Conservation (phyloP, 2,113 vertebrate genomes). For the Cyprinodon variegatus region DNA sequence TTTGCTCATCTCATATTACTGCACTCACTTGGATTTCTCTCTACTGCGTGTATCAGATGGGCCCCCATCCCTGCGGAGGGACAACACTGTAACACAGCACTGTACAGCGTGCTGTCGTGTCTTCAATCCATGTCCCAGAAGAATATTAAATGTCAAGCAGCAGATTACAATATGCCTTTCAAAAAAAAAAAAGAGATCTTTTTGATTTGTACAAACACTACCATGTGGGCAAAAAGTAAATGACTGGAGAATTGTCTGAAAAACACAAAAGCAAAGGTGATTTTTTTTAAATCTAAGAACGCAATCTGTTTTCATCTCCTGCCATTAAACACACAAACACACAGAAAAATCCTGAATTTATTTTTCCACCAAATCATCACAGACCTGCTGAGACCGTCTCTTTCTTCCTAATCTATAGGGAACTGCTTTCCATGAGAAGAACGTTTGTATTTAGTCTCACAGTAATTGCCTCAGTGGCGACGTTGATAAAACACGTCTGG, state of each 20-base stretch:
- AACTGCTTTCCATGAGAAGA: slow-evolving; percentile 19
- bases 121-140: slow-evolving; percentile 70
- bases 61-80: slow-evolving; percentile 66
- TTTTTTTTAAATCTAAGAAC: background rate
- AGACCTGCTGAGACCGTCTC: background rate
- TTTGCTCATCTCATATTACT: slow-evolving; percentile 72
- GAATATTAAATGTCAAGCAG: slow-evolving; percentile 74
- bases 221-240: background rate
- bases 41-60: slow-evolving; percentile 73
- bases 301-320: background rate
- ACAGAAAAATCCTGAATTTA: background rate
- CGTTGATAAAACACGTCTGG: slow-evolving; percentile 68
- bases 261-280: background rate
- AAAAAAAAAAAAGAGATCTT: slow-evolving; percentile 25
- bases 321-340: background rate
- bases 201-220: slow-evolving; percentile 14
- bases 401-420: background rate
- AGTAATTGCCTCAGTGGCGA: slow-evolving; percentile 62
- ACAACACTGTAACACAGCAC: slow-evolving; percentile 74
- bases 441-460: slow-evolving; percentile 51
- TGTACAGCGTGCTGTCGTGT: slow-evolving; percentile 62
- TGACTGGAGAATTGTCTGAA: background rate
- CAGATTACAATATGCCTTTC: slow-evolving; percentile 60
- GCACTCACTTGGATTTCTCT: slow-evolving; percentile 75
- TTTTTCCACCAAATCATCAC: background rate